Percentiles rank a stretch among this genome's conserved stretches.
Evolutionary conservation across 2,797 vertebrate genomes (phyloP).

Genomic region (Sebastes ruberrimus): DNA sequence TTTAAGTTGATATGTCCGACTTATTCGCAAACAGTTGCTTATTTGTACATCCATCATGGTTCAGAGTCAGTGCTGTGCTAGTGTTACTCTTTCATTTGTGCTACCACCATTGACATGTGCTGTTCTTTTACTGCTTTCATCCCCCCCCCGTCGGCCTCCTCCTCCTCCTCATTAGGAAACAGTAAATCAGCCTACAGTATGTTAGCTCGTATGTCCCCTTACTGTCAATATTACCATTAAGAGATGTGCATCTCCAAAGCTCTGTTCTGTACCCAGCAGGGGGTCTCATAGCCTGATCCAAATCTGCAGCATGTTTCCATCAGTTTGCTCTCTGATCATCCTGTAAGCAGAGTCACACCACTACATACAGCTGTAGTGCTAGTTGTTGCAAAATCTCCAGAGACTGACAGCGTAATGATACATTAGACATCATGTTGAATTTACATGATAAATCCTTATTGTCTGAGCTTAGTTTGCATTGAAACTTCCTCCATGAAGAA

Average conservation of each 20-base stretch:
- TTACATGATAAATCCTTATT: neutral
- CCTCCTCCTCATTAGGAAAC: neutral
- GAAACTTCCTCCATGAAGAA: neutral
- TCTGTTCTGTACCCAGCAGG: neutral
- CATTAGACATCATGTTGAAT: neutral
- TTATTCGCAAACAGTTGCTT: neutral
- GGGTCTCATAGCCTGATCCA: neutral
- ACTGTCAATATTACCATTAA: slow-evolving; percentile 1
- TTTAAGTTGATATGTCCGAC: neutral
- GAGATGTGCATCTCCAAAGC: neutral
- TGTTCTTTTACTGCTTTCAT: neutral
- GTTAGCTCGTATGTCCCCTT: neutral
- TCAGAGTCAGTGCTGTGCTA: neutral
- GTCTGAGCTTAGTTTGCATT: neutral
- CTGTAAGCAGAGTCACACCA: neutral
- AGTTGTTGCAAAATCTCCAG: neutral
- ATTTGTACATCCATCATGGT: neutral
- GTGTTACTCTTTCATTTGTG: neutral
- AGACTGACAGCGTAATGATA: slow-evolving; percentile 1
- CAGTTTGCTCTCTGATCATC: neutral
- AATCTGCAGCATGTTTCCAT: neutral
- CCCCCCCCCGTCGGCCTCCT: no score
- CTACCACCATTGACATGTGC: neutral
- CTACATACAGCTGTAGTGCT: neutral
- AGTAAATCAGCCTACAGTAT: neutral